These are phyloP conservation scores for Sitobion miscanthi DNA, from an alignment of 1,140 invertebrate genomes.

Conservation along the genomic window DNA sequence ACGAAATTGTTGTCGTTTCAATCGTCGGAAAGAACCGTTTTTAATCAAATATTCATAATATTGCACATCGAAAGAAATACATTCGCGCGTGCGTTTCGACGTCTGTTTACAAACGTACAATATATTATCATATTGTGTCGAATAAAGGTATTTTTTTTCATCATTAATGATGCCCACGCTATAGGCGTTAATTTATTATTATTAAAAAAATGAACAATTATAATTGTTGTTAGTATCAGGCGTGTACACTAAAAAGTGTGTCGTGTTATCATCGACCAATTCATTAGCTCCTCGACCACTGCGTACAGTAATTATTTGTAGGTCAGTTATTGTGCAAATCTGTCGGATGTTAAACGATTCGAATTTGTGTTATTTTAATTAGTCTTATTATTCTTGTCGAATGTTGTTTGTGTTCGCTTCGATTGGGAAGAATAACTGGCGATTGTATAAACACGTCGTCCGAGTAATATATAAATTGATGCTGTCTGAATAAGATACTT, in stretches of 20 bases:
- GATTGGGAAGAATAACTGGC: not conserved
- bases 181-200: not conserved
- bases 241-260: not conserved
- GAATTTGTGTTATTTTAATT: slow-evolving; percentile 7
- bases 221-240: not conserved
- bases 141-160: not conserved
- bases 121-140: not conserved
- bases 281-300: not conserved
- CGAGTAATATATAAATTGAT: not conserved
- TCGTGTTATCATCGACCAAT: not conserved
- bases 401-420: not conserved
- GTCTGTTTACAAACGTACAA: not conserved
- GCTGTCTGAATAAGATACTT: not conserved
- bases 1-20: not conserved
- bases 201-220: not conserved
- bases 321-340: slow-evolving; percentile 1
- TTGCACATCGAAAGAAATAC: not conserved
- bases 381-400: not conserved
- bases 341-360: not conserved
- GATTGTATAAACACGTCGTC: not conserved
- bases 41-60: not conserved
- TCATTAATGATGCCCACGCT: not conserved
- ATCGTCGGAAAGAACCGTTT: not conserved
- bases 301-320: not conserved
- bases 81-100: not conserved